phyloP scores from a whole-genome alignment of 1,140 invertebrate genomes.

The fruit fly (Drosophila melanogaster) region DNA sequence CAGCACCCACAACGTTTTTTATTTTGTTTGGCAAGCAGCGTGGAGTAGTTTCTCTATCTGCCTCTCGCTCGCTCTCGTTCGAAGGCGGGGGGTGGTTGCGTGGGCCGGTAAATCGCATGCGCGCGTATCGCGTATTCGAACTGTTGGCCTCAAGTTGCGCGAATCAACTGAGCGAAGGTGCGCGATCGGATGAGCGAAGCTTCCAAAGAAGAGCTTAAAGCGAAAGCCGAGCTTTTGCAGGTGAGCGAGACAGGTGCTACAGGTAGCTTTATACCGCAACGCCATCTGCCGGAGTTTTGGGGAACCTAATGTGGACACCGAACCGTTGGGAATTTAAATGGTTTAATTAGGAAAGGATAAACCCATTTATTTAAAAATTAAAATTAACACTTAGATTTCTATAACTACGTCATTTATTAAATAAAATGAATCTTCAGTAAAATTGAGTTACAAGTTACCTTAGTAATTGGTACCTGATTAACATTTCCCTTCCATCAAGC shows the following conservation, averaged over 20 bases:
- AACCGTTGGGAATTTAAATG: conserved; percentile 4
- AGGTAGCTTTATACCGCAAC: neutral
- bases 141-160: conserved; percentile 67
- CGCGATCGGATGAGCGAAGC: conserved; percentile 28
- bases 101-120: conserved; percentile 32
- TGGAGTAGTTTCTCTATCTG: conserved; percentile 35
- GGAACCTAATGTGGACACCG: too few species aligned
- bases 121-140: conserved; percentile 50
- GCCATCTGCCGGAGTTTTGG: conserved; percentile 11
- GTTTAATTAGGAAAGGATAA: neutral
- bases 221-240: conserved; percentile 25
- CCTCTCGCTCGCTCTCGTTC: conserved; percentile 40
- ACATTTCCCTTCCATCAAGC: neutral
- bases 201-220: conserved; percentile 16
- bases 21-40: conserved; percentile 38
- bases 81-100: conserved; percentile 39
- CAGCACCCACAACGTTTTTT: conserved; percentile 66
- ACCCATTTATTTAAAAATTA: neutral
- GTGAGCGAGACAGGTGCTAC: conserved; percentile 17
- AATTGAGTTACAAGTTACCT: neutral
- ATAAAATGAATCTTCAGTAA: too few species aligned
- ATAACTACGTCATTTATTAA: too few species aligned
- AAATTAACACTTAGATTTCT: neutral
- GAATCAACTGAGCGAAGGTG: conserved; percentile 58
- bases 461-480: neutral